Percentiles rank a stretch among this genome's conserved stretches.
Evolutionary conservation across 2,797 vertebrate species (phyloP).

Genomic region (Sebastolobus altivelis): DNA sequence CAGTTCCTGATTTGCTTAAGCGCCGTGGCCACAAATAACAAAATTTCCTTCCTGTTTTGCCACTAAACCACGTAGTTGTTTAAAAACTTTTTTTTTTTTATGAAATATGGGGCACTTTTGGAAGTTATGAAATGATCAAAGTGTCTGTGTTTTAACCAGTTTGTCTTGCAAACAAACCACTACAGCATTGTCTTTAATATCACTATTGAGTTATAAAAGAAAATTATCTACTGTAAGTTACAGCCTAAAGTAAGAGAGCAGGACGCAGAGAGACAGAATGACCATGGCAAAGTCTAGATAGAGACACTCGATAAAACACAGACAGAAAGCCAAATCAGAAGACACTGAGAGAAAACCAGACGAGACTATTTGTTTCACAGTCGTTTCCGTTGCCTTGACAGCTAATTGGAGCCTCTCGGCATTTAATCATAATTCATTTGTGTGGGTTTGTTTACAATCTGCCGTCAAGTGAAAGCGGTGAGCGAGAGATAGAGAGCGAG

Average conservation of each 20-base stretch:
- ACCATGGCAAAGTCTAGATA: neutral
- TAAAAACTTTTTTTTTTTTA: neutral
- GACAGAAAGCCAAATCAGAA: constrained; percentile 6
- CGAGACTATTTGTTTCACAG: constrained; percentile 39
- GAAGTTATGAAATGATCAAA: neutral
- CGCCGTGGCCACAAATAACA: neutral
- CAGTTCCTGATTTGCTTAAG: constrained; percentile 35
- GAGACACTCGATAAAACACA: neutral
- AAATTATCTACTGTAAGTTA: neutral
- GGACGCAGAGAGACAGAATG: neutral
- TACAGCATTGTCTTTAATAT: neutral
- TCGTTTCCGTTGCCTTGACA: constrained; percentile 59
- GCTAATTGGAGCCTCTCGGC: constrained; percentile 69
- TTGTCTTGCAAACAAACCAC: neutral
- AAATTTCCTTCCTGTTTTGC: constrained; percentile 40
- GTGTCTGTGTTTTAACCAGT: neutral
- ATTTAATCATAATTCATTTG: constrained; percentile 75
- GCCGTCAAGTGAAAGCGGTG: constrained; percentile 27
- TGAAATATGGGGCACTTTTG: neutral
- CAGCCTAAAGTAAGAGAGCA: neutral
- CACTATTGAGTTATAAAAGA: neutral
- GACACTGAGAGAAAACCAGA: constrained; percentile 49
- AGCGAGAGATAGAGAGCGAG: constrained; percentile 3
- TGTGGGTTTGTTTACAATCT: constrained; percentile 68
- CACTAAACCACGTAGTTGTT: neutral